Percentiles rank a stretch among this genome's conserved stretches.
Conservation (phyloP, 2,797 vertebrate species). For the Oreortyx pictus region DNA sequence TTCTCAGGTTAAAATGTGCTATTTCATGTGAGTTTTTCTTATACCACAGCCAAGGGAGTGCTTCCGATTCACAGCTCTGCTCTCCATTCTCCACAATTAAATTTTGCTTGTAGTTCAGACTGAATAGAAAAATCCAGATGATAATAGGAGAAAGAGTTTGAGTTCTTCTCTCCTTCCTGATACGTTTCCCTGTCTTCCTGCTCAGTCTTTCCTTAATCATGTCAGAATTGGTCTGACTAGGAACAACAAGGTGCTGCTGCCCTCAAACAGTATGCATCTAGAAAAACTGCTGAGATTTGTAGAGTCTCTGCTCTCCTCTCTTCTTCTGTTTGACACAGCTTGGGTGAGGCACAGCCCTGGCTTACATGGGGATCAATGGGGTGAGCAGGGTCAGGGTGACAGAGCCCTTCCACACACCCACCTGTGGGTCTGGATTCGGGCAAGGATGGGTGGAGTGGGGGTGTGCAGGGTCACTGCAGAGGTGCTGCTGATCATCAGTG, state of each 20-base stretch:
- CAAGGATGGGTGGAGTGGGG: neutral
- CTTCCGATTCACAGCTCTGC: neutral
- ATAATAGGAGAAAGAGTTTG: neutral
- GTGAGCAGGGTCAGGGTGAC: neutral
- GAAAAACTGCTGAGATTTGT: neutral
- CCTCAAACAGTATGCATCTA: neutral
- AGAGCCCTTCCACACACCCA: neutral
- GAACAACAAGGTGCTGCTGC: neutral
- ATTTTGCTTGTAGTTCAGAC: neutral
- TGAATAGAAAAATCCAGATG: neutral
- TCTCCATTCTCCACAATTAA: neutral
- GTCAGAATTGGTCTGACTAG: neutral
- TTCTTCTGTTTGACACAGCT: accelerated
- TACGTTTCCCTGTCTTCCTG: neutral
- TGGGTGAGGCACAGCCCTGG: neutral
- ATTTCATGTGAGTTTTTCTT: neutral
- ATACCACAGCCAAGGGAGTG: neutral
- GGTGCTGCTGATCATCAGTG: accelerated
- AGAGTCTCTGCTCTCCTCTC: neutral
- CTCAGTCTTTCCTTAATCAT: neutral
- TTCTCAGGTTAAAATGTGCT: neutral
- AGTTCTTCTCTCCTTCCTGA: neutral
- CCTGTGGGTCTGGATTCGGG: neutral
- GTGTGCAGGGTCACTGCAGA: too few relatives aligned
- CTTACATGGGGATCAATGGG: accelerated